Conservation (phyloP, 2,888 invertebrate species). For the Cybosia mesomella region DNA sequence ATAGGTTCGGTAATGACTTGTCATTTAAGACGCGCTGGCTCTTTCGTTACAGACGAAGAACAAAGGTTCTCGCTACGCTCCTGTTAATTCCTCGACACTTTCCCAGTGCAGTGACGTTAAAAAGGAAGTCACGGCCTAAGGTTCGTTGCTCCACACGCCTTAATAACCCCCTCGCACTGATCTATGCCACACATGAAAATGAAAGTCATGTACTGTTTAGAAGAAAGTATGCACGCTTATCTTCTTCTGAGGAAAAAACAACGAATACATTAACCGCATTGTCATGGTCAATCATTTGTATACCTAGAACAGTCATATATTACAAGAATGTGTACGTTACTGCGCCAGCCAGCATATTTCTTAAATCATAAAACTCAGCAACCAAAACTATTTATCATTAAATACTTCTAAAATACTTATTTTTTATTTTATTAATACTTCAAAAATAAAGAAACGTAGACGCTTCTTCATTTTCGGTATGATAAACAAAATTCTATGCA, state of each 20-base stretch:
- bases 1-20: constrained; percentile 64
- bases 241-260: constrained; percentile 47
- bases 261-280: constrained; percentile 59
- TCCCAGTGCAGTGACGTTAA: constrained; percentile 77
- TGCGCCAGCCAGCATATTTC: neutral
- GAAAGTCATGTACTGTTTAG: constrained; percentile 63
- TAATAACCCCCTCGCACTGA: constrained; percentile 52
- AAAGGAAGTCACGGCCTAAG: constrained; percentile 83
- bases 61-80: constrained; percentile 76
- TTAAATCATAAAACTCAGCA: neutral
- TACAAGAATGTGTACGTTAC: neutral
- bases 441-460: too few species aligned
- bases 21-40: constrained; percentile 58
- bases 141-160: constrained; percentile 69
- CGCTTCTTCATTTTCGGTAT: neutral
- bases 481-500: neutral
- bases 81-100: constrained; percentile 79
- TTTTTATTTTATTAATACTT: too few species aligned
- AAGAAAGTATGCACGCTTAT: constrained; percentile 59
- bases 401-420: neutral
- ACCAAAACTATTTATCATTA: neutral
- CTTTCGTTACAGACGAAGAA: constrained; percentile 71
- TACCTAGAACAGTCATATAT: constrained; percentile 14
- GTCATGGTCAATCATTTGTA: constrained; percentile 51
- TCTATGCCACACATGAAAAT: constrained; percentile 65